Conservation (phyloP, 2,888 invertebrate genomes). For the Xestobium rufovillosum region DNA sequence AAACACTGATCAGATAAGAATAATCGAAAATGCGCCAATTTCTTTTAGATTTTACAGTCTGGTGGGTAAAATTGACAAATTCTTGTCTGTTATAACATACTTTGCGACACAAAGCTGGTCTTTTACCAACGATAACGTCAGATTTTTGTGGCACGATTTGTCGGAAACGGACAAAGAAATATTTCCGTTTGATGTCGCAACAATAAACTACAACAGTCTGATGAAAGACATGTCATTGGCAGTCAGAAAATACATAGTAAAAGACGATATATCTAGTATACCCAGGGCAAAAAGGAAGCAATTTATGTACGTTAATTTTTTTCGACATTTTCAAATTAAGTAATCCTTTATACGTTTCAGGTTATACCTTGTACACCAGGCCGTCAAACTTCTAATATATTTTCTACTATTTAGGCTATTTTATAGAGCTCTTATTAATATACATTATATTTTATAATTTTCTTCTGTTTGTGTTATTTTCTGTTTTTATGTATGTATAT, state of each 20-base stretch:
- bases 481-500: too few relatives aligned
- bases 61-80: background rate
- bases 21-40: background rate
- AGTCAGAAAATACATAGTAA: slow-evolving; percentile 1
- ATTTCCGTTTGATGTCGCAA: slow-evolving; percentile 1
- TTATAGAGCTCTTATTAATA: too few relatives aligned
- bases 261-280: background rate
- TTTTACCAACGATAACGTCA: background rate
- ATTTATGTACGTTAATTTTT: background rate
- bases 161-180: background rate
- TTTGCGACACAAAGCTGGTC: background rate
- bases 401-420: too few relatives aligned
- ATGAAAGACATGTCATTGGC: background rate
- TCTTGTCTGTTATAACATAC: background rate
- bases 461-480: too few relatives aligned
- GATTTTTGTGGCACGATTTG: background rate
- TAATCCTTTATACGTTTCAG: too few relatives aligned
- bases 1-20: background rate
- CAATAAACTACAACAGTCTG: too few relatives aligned
- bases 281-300: background rate
- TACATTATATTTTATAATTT: too few relatives aligned
- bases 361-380: too few relatives aligned
- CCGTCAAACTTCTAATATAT: too few relatives aligned
- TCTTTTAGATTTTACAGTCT: background rate
- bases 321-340: too few relatives aligned